phyloP scores from a whole-genome alignment of 2,797 vertebrate genomes.

The Microchirus variegatus region DNA sequence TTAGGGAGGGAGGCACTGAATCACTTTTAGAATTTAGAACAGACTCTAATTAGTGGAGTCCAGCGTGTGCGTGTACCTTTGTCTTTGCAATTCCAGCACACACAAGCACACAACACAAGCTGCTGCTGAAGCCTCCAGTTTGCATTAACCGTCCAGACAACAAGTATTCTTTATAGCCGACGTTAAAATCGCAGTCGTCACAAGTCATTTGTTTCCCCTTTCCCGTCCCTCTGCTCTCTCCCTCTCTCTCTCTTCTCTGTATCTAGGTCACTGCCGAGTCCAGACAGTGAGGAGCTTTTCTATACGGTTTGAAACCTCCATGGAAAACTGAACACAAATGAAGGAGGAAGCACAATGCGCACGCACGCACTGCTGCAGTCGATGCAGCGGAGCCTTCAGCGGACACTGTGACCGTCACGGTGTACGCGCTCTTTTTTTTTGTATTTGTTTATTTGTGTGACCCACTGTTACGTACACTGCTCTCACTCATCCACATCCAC shows the following conservation, averaged over 20 bases:
- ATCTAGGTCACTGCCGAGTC: slow-evolving; percentile 63
- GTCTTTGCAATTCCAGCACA: not conserved
- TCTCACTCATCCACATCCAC: too few species aligned
- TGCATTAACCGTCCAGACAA: slow-evolving; percentile 9
- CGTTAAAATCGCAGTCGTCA: slow-evolving; percentile 5
- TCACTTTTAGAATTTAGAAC: slow-evolving; percentile 20
- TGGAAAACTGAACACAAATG: slow-evolving; percentile 35
- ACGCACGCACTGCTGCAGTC: not conserved
- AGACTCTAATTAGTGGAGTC: slow-evolving; percentile 21
- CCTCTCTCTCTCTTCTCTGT: slow-evolving; percentile 35
- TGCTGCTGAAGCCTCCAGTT: slow-evolving; percentile 14
- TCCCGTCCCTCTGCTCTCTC: not conserved
- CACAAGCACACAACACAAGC: slow-evolving; percentile 13
- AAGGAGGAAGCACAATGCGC: slow-evolving; percentile 5
- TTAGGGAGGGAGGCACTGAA: not conserved
- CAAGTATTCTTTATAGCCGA: not conserved
- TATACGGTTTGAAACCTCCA: slow-evolving; percentile 30
- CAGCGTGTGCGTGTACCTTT: slow-evolving; percentile 4
- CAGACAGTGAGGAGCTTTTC: slow-evolving; percentile 44
- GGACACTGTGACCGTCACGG: too few species aligned
- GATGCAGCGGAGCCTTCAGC: too few species aligned
- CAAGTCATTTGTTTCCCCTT: slow-evolving; percentile 9
- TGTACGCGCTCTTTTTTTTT: too few species aligned
- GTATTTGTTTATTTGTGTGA: too few species aligned
- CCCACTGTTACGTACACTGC: too few species aligned